Percentiles rank a stretch among this genome's conserved stretches.
Conservation (phyloP, 2,888 invertebrate species). For the Odiellus spinosus region DNA sequence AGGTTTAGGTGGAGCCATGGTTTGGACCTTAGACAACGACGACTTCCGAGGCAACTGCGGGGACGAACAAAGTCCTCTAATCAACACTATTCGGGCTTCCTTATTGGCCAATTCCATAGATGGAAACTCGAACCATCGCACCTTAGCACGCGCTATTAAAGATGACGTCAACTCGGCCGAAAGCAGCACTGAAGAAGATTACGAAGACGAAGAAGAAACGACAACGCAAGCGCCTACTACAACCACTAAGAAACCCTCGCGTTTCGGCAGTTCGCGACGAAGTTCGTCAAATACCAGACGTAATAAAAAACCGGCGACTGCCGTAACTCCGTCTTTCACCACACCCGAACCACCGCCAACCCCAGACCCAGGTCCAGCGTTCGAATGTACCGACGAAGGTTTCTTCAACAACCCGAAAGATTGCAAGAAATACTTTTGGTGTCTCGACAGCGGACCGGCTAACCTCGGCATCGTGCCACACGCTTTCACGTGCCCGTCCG, state of each 20-base stretch:
- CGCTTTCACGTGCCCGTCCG: slow-evolving; percentile 82
- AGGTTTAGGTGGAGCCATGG: slow-evolving; percentile 75
- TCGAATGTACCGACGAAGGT: slow-evolving; percentile 82
- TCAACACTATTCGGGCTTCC: slow-evolving; percentile 45
- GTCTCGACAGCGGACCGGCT: slow-evolving; percentile 56
- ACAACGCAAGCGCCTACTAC: slow-evolving; percentile 4
- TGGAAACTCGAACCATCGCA: slow-evolving; percentile 12
- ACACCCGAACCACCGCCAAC: slow-evolving; percentile 76
- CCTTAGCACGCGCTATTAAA: slow-evolving; percentile 7
- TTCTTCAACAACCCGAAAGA: slow-evolving; percentile 81
- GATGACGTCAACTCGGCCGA: slow-evolving; percentile 5
- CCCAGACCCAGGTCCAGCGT: slow-evolving; percentile 58
- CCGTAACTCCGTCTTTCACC: slow-evolving; percentile 6
- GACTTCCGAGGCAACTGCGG: slow-evolving; percentile 80
- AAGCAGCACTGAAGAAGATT: not conserved
- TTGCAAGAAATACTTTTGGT: slow-evolving; percentile 91
- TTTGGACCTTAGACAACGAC: slow-evolving; percentile 86
- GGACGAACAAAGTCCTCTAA: slow-evolving; percentile 69
- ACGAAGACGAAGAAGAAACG: slow-evolving; percentile 1
- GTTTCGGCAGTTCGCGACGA: not conserved
- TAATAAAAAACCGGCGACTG: not conserved
- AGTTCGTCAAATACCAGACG: not conserved
- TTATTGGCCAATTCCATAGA: slow-evolving; percentile 14
- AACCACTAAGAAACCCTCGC: slow-evolving; percentile 3
- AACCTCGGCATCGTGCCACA: slow-evolving; percentile 78